Evolutionary conservation across 2,888 invertebrate genomes (phyloP).

Genomic region (Sabellastarte sp.): DNA sequence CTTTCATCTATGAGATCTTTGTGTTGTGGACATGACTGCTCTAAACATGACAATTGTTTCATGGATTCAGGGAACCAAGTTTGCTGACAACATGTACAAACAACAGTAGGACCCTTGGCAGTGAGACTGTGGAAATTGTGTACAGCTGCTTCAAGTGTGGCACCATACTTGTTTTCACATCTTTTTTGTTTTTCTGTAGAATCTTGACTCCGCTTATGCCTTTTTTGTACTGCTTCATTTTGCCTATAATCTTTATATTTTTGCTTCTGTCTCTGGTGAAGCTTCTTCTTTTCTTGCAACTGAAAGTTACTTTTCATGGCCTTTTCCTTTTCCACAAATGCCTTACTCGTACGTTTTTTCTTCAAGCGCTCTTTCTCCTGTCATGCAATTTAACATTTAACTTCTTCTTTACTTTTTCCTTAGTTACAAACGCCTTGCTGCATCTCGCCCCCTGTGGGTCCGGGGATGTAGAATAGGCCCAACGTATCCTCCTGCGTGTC

Average conservation of each 20-base stretch:
- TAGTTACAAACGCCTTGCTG: not conserved
- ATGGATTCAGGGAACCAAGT: not conserved
- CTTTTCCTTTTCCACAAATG: not conserved
- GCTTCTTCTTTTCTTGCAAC: not conserved
- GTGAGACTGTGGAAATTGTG: not conserved
- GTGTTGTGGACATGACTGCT: not conserved
- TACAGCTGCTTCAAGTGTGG: not conserved
- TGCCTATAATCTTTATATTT: not conserved
- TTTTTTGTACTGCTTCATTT: not conserved
- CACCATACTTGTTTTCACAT: not conserved
- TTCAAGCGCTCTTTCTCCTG: not conserved
- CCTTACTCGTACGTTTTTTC: not conserved
- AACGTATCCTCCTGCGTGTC: too few species aligned
- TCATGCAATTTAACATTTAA: not conserved
- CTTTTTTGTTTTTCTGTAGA: too few species aligned
- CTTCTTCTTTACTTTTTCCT: not conserved
- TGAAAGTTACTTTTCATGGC: not conserved
- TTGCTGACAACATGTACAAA: not conserved
- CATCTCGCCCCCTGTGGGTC: too few species aligned
- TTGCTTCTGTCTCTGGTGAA: not conserved
- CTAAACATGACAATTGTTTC: not conserved
- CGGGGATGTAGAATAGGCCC: too few species aligned
- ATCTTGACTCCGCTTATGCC: too few species aligned
- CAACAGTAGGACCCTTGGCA: not conserved
- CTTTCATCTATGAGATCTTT: not conserved